Percentiles rank a stretch among this genome's conserved stretches.
phyloP scores from a whole-genome alignment of 1,140 invertebrate species.

The Drosophila nasuta region DNA sequence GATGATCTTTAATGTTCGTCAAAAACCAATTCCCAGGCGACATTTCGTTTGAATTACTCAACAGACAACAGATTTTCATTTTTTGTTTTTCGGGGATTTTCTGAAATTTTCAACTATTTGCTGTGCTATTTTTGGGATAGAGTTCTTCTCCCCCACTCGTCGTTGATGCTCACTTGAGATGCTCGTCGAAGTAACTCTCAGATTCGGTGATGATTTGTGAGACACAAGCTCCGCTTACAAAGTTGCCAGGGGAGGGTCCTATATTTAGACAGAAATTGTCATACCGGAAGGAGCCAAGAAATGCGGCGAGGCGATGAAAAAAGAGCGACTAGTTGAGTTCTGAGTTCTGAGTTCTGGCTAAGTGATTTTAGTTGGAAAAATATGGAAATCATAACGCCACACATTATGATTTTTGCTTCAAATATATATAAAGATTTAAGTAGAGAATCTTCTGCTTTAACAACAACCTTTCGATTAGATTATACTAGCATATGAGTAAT shows the following conservation, averaged over 20 bases:
- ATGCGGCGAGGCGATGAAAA: background rate
- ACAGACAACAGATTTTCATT: slow-evolving; percentile 40
- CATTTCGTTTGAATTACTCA: slow-evolving; percentile 73
- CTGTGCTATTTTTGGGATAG: slow-evolving; percentile 60
- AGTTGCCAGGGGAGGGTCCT: slow-evolving; percentile 20
- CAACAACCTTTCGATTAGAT: too few species aligned
- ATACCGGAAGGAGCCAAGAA: background rate
- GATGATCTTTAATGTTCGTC: slow-evolving; percentile 67
- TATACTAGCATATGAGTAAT: too few species aligned
- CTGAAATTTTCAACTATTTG: slow-evolving; percentile 61
- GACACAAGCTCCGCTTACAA: slow-evolving; percentile 41
- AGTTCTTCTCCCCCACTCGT: background rate
- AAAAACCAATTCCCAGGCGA: slow-evolving; percentile 52
- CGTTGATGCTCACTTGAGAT: slow-evolving; percentile 8
- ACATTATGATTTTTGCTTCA: background rate
- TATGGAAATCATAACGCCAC: background rate
- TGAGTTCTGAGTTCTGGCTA: background rate
- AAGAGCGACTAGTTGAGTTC: background rate
- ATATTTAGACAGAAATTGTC: slow-evolving; percentile 48
- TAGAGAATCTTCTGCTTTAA: too few species aligned
- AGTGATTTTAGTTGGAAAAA: background rate
- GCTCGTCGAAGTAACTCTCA: background rate
- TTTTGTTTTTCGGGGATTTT: background rate
- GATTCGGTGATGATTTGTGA: slow-evolving; percentile 48
- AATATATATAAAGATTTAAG: too few species aligned